These are phyloP conservation scores for Oryzias celebensis DNA, from an alignment of 2,113 vertebrate genomes.

Conservation along the genomic window DNA sequence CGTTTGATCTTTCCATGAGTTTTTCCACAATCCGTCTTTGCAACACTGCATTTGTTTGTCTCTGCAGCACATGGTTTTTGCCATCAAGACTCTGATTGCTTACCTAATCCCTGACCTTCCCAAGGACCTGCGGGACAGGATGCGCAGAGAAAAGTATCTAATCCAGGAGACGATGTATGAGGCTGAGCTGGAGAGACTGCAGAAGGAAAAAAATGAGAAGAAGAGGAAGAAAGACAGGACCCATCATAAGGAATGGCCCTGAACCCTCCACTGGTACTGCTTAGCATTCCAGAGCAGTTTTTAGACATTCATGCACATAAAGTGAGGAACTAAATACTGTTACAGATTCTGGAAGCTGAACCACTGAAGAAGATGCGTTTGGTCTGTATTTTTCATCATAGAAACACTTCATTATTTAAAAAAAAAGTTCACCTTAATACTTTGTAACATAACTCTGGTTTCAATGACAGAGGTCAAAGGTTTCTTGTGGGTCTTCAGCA, in stretches of 20 bases:
- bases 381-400: too few species aligned
- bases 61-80: constrained; percentile 92
- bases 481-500: too few species aligned
- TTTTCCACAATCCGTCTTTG: not conserved
- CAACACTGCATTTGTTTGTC: constrained; percentile 4
- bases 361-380: too few species aligned
- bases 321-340: too few species aligned
- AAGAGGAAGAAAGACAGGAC: constrained; percentile 83
- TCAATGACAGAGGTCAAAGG: too few species aligned
- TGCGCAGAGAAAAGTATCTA: constrained; percentile 95
- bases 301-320: too few species aligned
- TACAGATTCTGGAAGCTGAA: too few species aligned
- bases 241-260: constrained; percentile 91
- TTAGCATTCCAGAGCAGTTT: too few species aligned
- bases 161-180: constrained; percentile 99
- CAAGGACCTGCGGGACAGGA: constrained; percentile 92
- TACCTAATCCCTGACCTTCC: constrained; percentile 98
- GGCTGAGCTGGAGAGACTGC: constrained; percentile 89
- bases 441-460: too few species aligned
- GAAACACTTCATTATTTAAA: too few species aligned
- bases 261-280: constrained; percentile 57
- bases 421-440: too few species aligned
- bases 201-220: constrained; percentile 88
- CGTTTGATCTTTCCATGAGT: too few species aligned
- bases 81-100: constrained; percentile 95